These are phyloP conservation scores for Haplochromis burtoni DNA, from an alignment of 2,113 vertebrate genomes.

Conservation along the genomic window DNA sequence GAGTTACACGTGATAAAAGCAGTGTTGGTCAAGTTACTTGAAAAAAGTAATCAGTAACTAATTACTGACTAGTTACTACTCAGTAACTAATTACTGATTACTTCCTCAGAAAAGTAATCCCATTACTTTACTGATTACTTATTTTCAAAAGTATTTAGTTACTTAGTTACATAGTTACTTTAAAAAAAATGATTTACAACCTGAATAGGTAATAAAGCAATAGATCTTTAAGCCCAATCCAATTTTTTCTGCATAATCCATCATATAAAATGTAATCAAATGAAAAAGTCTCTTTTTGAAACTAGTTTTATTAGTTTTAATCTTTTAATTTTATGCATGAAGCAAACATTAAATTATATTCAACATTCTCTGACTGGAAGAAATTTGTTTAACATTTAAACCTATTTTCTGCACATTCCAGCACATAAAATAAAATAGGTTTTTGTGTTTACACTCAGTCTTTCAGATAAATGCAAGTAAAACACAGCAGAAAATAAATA, in stretches of 20 bases:
- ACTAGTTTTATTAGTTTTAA: not conserved
- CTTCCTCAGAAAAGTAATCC: not conserved
- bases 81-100: not conserved
- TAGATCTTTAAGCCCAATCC: not conserved
- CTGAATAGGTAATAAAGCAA: not conserved
- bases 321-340: not conserved
- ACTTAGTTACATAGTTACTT: not conserved
- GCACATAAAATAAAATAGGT: not conserved
- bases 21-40: not conserved
- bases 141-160: not conserved
- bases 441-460: not conserved
- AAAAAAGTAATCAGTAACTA: not conserved
- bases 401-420: not conserved
- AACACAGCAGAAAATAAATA: not conserved
- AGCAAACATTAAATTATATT: not conserved
- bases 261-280: not conserved
- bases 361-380: not conserved
- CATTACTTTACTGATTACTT: not conserved
- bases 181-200: rapidly evolving
- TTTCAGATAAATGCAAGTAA: not conserved
- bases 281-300: not conserved
- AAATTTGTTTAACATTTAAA: not conserved
- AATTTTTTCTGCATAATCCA: not conserved
- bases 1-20: not conserved
- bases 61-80: not conserved